Percentiles rank a stretch among this genome's conserved stretches.
Evolutionary conservation across 2,113 vertebrate genomes (phyloP).

Genomic region (Bujurquina vittata): DNA sequence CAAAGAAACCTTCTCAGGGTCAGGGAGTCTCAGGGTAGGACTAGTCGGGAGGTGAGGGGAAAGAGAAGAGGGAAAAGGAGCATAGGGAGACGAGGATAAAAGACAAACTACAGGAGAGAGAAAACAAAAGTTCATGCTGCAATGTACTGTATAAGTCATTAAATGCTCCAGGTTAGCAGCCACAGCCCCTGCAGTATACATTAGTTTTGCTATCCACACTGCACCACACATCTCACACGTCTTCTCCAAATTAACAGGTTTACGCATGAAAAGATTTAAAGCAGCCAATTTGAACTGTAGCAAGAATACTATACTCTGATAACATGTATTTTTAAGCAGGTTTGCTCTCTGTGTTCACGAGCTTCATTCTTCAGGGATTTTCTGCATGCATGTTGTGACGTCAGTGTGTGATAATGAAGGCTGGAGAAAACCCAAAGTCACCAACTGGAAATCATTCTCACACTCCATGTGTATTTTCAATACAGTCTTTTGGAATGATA

Average conservation of each 20-base stretch:
- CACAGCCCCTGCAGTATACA: background rate
- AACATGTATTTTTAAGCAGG: background rate
- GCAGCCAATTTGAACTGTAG: background rate
- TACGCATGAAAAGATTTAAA: background rate
- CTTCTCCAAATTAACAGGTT: background rate
- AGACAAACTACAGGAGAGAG: too few species aligned
- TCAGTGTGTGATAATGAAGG: background rate
- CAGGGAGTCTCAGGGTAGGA: background rate
- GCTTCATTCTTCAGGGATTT: background rate
- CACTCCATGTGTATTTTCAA: background rate
- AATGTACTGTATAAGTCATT: too few species aligned
- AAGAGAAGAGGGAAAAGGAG: too few species aligned
- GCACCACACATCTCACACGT: background rate
- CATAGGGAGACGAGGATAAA: too few species aligned
- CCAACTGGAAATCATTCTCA: too few species aligned
- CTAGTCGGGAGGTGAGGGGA: too few species aligned
- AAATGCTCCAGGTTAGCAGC: background rate
- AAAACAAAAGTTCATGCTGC: too few species aligned
- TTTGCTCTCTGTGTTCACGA: background rate
- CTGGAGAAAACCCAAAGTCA: too few species aligned
- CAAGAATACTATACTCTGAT: background rate
- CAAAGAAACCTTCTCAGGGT: too few species aligned
- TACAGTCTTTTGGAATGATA: background rate
- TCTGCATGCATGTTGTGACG: background rate
- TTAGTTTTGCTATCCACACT: background rate